Evolutionary conservation across 2,888 invertebrate genomes (phyloP), one percentile per base, ranked within the genome.

Genomic region (Gnatocerus cornutus): DNA sequence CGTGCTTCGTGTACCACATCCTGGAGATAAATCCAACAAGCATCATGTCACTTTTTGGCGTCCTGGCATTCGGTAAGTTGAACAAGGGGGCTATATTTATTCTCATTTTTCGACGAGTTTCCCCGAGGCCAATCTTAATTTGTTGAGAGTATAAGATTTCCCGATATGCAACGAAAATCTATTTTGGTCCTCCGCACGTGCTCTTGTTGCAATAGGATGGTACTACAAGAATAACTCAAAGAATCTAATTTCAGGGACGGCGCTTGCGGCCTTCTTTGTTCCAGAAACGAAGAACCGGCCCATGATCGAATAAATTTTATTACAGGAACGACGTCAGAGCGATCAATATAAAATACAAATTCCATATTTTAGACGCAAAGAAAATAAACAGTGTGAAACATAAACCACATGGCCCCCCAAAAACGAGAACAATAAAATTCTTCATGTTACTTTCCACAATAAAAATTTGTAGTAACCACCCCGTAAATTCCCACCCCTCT

Each of bases 261-360:
- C 68, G 29, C 9, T 71, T n/a, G 29, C 63, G 13, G 41, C 69
- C 8, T 73, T 53, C 30, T 69, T 69, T 12, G 27, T 73, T 2
- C 73, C 71, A 27, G 73, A 73, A 43, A 7, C 69, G 55, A 66
- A 62, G 16, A 53, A 39, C 12, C 56, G 55, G 12, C 73, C 73
- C 10, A 71, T 73, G 73, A 64, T 73, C 13, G 73, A 73, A 58
- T 72, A 48, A 13, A 41, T 46, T 61, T 61, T 61, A 43, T 56
- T 56, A 41, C 12, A 1, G 39, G 4, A 43, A 2, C 43, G n/a
- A 41, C 56, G 56, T 56, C 43, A 56, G n/a, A n/a, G 39, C 27
- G 21, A 56, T 59, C 67, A 67, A 58, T 69, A 65, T 61, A 65
- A 69, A 65, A 59, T 69, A 65, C 69, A 59, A 69, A 69, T 65